Conservation (phyloP, 2,888 invertebrate genomes). For the Spisula subtruncata region DNA sequence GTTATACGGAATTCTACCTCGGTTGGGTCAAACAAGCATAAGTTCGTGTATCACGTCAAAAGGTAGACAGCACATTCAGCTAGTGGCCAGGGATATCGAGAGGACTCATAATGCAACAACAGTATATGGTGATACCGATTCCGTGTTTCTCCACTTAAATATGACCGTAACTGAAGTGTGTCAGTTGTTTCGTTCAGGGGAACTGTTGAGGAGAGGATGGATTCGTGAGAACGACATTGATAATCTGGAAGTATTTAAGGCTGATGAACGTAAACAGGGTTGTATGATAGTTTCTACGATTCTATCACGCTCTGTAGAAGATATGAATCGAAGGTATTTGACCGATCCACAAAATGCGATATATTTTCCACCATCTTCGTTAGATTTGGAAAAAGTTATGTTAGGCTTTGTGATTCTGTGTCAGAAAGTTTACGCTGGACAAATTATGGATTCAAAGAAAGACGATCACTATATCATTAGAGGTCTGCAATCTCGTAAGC, state of each 20-base stretch:
- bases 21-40: slow-evolving; percentile 12
- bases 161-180: neutral
- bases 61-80: slow-evolving; percentile 38
- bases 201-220: neutral
- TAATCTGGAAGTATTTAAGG: neutral
- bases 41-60: slow-evolving; percentile 28
- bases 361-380: slow-evolving; percentile 20
- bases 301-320: neutral
- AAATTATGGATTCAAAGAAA: slow-evolving; percentile 34
- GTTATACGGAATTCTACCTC: slow-evolving; percentile 33
- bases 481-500: slow-evolving; percentile 26
- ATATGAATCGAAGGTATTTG: slow-evolving; percentile 22
- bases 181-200: neutral
- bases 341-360: slow-evolving; percentile 24
- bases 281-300: slow-evolving; percentile 22
- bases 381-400: slow-evolving; percentile 42
- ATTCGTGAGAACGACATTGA: neutral
- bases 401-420: slow-evolving; percentile 30
- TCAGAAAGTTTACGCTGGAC: slow-evolving; percentile 24
- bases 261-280: slow-evolving; percentile 28
- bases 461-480: slow-evolving; percentile 1
- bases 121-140: slow-evolving; percentile 40
- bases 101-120: neutral
- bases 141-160: slow-evolving; percentile 35
- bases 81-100: neutral